phyloP scores from a whole-genome alignment of 2,888 invertebrate genomes.

The Eupithecia centaureata region DNA sequence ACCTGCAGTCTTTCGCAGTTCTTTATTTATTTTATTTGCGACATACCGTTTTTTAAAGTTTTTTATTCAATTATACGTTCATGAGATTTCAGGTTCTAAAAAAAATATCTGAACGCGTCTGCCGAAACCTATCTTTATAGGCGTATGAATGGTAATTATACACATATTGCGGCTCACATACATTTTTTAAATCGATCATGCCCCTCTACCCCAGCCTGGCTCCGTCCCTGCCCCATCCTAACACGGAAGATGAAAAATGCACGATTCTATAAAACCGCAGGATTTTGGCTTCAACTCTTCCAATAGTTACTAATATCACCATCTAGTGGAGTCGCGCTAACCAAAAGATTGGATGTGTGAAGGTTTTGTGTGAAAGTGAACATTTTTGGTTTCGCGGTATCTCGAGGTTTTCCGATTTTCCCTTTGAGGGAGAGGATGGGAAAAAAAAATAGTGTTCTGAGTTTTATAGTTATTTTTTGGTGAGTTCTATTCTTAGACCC shows the following conservation, averaged over 20 bases:
- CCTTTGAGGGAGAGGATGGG: neutral
- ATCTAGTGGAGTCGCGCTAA: neutral
- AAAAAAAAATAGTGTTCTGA: neutral
- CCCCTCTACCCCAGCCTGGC: constrained; percentile 1
- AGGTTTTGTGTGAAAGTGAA: neutral
- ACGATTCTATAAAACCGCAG: constrained; percentile 6
- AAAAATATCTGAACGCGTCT: no score
- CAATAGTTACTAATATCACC: neutral
- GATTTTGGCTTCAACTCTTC: neutral
- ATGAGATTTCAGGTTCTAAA: no score
- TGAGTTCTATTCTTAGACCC: neutral
- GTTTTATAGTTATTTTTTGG: neutral
- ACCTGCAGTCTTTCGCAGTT: no score
- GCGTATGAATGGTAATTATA: no score
- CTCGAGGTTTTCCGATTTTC: neutral
- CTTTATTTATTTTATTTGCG: no score
- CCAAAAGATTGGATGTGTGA: neutral
- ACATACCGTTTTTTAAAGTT: no score
- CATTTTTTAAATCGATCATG: neutral
- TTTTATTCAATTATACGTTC: no score
- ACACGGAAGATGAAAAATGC: constrained; percentile 10
- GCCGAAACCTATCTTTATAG: no score
- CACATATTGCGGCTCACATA: no score
- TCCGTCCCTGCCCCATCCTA: constrained; percentile 17
- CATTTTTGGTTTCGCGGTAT: neutral